phyloP scores from a whole-genome alignment of 2,113 vertebrate genomes.

The Rhinolophus ferrumequinum region DNA sequence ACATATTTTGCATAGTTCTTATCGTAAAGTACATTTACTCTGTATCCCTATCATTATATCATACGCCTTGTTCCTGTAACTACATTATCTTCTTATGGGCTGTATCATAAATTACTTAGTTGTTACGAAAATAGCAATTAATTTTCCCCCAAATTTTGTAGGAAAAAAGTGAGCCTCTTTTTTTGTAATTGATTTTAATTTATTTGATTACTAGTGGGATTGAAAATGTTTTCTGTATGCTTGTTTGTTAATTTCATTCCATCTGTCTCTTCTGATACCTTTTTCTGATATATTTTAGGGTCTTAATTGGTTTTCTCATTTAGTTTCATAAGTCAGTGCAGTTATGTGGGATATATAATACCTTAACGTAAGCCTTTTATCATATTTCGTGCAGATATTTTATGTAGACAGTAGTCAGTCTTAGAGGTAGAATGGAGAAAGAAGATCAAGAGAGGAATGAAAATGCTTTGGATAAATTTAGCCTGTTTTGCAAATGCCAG shows the following conservation, averaged over 20 bases:
- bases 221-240: not conserved
- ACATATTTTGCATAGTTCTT: not conserved
- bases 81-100: not conserved
- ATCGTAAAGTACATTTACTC: not conserved
- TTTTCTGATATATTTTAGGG: constrained; percentile 13
- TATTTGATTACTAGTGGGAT: not conserved
- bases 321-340: not conserved
- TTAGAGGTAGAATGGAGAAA: not conserved
- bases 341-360: not conserved
- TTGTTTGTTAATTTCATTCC: not conserved
- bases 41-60: not conserved
- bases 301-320: constrained; percentile 10
- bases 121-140: not conserved
- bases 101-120: not conserved
- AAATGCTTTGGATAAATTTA: not conserved
- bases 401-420: not conserved
- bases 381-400: not conserved
- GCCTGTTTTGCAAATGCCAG: not conserved
- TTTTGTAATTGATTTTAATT: constrained; percentile 14
- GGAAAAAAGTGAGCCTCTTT: not conserved
- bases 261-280: not conserved
- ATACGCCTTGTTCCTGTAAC: not conserved
- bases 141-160: not conserved
- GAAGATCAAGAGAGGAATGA: not conserved
- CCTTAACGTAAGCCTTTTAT: not conserved